Evolutionary conservation across 2,113 vertebrate genomes (phyloP).

Genomic region (Tautogolabrus adspersus): DNA sequence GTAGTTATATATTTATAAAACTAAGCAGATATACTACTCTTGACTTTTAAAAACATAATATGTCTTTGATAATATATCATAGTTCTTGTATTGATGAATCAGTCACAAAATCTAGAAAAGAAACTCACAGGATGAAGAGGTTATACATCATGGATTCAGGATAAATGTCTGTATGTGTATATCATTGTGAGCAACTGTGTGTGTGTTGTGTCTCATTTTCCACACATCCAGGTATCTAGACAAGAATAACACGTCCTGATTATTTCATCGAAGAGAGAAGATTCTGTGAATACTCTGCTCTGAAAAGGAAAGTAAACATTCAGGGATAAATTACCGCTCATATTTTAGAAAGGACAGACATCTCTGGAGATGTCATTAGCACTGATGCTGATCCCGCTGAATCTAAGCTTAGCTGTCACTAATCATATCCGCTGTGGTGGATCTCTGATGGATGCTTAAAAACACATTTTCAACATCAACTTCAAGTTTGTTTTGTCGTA

Average conservation of each 20-base stretch:
- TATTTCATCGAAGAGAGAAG: neutral
- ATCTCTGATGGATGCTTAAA: neutral
- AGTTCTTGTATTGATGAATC: constrained; percentile 66
- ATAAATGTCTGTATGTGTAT: constrained; percentile 25
- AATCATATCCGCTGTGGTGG: neutral
- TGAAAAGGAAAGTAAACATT: neutral
- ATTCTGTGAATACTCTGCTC: neutral
- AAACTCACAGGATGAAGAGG: constrained; percentile 60
- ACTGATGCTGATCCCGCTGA: neutral
- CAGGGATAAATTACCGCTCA: neutral
- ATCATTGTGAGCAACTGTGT: constrained; percentile 43
- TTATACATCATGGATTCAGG: constrained; percentile 68
- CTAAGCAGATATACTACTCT: constrained; percentile 81
- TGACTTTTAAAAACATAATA: constrained; percentile 77
- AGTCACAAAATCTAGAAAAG: constrained; percentile 68
- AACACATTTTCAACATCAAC: neutral
- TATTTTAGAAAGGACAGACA: neutral
- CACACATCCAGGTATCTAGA: constrained; percentile 14
- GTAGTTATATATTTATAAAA: constrained; percentile 81
- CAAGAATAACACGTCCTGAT: constrained; percentile 6
- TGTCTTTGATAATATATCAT: constrained; percentile 65
- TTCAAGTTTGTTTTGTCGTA: neutral
- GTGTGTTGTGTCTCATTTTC: constrained; percentile 15
- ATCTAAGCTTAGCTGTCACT: constrained; percentile 4
- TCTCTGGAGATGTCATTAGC: neutral